phyloP scores from a whole-genome alignment of 2,797 vertebrate genomes.

The Argyrosomus regius region DNA sequence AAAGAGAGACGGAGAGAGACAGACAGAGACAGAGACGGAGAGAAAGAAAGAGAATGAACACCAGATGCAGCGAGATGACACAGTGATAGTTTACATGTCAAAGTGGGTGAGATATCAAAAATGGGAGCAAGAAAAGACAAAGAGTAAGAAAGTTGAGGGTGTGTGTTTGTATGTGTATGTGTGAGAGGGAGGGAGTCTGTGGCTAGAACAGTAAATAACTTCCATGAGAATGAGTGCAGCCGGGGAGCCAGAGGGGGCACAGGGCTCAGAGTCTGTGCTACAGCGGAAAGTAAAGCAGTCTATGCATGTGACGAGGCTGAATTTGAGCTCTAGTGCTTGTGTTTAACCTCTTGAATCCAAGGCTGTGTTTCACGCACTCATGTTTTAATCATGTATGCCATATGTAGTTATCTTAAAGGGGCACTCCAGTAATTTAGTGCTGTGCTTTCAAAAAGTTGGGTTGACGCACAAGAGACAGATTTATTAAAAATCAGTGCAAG shows the following conservation, averaged over 20 bases:
- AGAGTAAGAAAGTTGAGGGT: constrained; percentile 29
- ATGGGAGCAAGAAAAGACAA: constrained; percentile 38
- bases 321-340: constrained; percentile 41
- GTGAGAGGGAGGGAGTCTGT: constrained; percentile 25
- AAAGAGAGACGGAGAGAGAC: constrained; percentile 11
- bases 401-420: constrained; percentile 31
- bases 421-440: constrained; percentile 8
- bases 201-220: constrained; percentile 71
- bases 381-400: constrained; percentile 16
- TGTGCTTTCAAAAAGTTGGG: not conserved
- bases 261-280: constrained; percentile 42
- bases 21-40: constrained; percentile 36
- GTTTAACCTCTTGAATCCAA: constrained; percentile 47
- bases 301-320: constrained; percentile 48
- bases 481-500: not conserved
- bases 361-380: constrained; percentile 42
- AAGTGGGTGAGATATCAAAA: constrained; percentile 62
- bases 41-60: constrained; percentile 48
- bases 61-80: constrained; percentile 68
- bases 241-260: constrained; percentile 54
- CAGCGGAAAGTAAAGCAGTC: constrained; percentile 48
- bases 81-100: constrained; percentile 68
- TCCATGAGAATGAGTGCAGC: constrained; percentile 57
- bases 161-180: constrained; percentile 9
- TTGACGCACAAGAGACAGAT: not conserved